Base-by-base conservation (phyloP, 2,797 vertebrate species). In the Cuculus canorus region DNA sequence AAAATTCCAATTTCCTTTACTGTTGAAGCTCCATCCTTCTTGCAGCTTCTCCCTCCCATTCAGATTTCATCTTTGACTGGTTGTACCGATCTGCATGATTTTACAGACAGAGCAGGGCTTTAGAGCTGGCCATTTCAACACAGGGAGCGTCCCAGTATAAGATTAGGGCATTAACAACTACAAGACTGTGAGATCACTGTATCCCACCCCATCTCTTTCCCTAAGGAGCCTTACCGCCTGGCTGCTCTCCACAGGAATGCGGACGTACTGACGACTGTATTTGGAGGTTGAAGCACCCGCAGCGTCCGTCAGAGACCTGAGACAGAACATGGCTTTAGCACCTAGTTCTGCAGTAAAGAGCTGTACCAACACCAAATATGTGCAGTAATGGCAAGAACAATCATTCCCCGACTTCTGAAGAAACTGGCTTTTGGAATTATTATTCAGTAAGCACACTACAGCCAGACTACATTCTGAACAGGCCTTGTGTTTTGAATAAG, bases 221-320 rank as follows among this genome's bases (percentile, higher is more conserved):
- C 85, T 30, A 73, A 39, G 70, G 63, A 85, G 24, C 85, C 97
- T 97, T 90, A 97, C 97, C 52, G 96, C 69, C 68, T 97, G 94
- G 75, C 97, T 92, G 18, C 89, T 95, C 68, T 97, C 95, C 66
- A 97, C 91, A 13, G 97, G 97, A 59, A 97, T 94, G 68, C 88
- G 95, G 17, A 97, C 92, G 28, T 95, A 96, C 43, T 96, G 92
- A 32, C 76, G 85, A 10, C 95, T 95, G 91, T 93, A 96, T 56
- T 98, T 97, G 82, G 97, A 96, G 71, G 94, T 86, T 7, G 97
- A 94, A 56, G 92, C 76, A 24, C 89, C 94, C 5, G 96, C 81
- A 83, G 90, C 81, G 30, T 96, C 96, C 0, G 95, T 90, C 35
- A 97, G 92, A 87, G 97, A 96, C 92, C 97, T 98, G 89, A 54